Evolutionary conservation across 2,797 vertebrate species (phyloP).

Genomic region (Lepus townsendii): DNA sequence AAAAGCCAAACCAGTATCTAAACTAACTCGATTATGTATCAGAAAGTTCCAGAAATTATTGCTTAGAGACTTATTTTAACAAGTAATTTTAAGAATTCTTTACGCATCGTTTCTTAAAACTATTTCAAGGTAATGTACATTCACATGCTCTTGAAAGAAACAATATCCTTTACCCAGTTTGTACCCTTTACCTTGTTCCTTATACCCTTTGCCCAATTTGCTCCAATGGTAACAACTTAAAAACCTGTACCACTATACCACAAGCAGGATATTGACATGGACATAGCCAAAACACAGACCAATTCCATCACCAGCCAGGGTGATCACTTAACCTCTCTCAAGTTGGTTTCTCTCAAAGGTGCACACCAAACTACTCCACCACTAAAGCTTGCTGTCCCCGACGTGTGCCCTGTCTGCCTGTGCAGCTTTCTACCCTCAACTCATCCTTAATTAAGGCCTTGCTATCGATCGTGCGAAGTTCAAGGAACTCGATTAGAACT

Average conservation of each 20-base stretch:
- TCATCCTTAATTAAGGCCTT: not conserved
- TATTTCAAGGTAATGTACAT: slow-evolving; percentile 3
- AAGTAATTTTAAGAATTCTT: not conserved
- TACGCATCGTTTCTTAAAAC: not conserved
- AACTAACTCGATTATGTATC: not conserved
- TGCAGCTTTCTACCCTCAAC: not conserved
- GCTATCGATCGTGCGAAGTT: not conserved
- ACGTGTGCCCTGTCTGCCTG: not conserved
- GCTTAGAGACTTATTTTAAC: not conserved
- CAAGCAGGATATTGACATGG: not conserved
- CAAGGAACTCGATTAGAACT: not conserved
- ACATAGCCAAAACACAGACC: not conserved
- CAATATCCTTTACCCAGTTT: not conserved
- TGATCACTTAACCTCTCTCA: not conserved
- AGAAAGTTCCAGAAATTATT: not conserved
- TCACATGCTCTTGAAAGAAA: not conserved
- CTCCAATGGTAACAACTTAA: not conserved
- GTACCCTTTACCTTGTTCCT: too few species aligned
- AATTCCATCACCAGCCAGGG: not conserved
- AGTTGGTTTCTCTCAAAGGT: not conserved
- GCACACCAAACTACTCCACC: not conserved
- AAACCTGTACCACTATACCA: not conserved
- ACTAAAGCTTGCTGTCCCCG: not conserved
- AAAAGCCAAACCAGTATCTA: slow-evolving; percentile 26
- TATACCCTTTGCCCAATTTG: not conserved